Percentiles rank a stretch among this genome's conserved stretches.
Evolutionary conservation across 2,113 vertebrate species (phyloP).

Genomic region (Barbus barbus): DNA sequence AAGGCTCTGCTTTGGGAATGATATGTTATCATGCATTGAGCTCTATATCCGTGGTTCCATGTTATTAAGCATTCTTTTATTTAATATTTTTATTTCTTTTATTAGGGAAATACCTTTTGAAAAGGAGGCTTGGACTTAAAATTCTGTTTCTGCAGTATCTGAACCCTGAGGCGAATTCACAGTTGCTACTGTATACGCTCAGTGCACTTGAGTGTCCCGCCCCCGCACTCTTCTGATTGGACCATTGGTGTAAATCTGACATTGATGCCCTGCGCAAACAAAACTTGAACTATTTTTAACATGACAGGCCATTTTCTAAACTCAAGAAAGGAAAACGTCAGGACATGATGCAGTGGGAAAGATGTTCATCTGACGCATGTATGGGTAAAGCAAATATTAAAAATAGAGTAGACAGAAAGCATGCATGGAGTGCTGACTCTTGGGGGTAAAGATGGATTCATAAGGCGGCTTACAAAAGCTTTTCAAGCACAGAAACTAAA

Average conservation of each 20-base stretch:
- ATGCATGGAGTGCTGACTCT: no score
- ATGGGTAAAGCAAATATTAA: not conserved
- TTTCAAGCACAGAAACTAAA: not conserved
- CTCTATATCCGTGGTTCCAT: not conserved
- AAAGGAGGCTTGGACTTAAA: not conserved
- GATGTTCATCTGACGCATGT: not conserved
- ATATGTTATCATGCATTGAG: not conserved
- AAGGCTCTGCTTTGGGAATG: no score
- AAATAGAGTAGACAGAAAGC: not conserved
- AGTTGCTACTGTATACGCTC: not conserved
- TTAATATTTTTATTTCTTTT: no score
- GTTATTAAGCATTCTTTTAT: not conserved
- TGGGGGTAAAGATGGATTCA: not conserved
- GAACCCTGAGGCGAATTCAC: not conserved
- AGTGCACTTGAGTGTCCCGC: not conserved
- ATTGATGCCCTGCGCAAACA: not conserved
- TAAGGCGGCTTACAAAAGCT: not conserved
- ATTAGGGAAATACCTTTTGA: not conserved
- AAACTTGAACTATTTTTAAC: not conserved
- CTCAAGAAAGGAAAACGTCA: not conserved
- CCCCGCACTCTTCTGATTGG: not conserved
- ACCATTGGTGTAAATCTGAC: not conserved
- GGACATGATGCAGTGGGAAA: no score
- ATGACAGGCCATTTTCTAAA: not conserved
- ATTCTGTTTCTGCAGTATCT: not conserved